phyloP scores from a whole-genome alignment of 1,140 invertebrate genomes.

The Dendroctonus valens region DNA sequence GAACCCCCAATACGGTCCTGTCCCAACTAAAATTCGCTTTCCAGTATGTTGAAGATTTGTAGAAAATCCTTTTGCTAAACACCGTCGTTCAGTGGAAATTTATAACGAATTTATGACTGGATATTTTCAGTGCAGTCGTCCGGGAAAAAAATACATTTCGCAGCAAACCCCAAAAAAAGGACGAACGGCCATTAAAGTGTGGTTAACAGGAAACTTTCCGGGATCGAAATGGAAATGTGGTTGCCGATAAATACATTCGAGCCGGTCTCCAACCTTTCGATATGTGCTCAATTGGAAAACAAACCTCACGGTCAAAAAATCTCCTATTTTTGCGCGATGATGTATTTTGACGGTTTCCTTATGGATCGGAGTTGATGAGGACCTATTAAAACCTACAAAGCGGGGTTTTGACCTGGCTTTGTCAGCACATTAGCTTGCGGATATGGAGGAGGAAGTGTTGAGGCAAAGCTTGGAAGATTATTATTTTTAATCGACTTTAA shows the following conservation, averaged over 20 bases:
- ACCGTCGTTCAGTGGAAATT: conserved; percentile 15
- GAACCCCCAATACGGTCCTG: background rate
- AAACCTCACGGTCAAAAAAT: background rate
- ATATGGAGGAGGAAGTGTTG: too few species aligned
- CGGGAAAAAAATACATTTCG: conserved; percentile 27
- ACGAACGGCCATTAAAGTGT: conserved; percentile 28
- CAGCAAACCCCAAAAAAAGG: conserved; percentile 20
- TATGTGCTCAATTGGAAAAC: conserved; percentile 15
- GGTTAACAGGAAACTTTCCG: conserved; percentile 30
- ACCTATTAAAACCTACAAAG: too few species aligned
- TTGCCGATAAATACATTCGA: conserved; percentile 16
- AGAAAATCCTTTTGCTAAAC: conserved; percentile 16
- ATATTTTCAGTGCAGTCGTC: conserved; percentile 24
- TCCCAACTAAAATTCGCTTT: conserved; percentile 26
- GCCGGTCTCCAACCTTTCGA: conserved; percentile 11
- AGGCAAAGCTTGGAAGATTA: too few species aligned
- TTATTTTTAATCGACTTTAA: too few species aligned
- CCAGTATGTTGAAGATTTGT: background rate
- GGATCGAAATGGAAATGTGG: conserved; percentile 23
- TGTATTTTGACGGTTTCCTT: too few species aligned
- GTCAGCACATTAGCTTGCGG: too few species aligned
- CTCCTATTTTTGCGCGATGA: too few species aligned
- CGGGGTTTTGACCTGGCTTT: too few species aligned
- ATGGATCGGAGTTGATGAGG: too few species aligned
- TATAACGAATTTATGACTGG: conserved; percentile 33